Conservation (phyloP, 2,113 vertebrate species). For the Actenoides hombroni region DNA sequence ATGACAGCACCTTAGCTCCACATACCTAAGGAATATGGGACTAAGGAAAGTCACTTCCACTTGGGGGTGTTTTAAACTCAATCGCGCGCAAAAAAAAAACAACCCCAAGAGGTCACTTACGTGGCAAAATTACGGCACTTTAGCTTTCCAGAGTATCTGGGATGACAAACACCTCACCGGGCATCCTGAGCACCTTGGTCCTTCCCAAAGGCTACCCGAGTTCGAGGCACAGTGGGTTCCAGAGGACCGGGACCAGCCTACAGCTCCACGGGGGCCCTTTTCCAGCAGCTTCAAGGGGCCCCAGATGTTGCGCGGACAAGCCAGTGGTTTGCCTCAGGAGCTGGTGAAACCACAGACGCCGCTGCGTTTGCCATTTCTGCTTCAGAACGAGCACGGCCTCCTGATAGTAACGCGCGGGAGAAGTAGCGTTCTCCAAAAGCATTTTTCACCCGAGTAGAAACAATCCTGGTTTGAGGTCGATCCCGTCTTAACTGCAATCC, state of each 20-base stretch:
- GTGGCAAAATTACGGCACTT: neutral
- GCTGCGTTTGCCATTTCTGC: neutral
- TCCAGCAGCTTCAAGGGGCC: neutral
- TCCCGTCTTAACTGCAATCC: neutral
- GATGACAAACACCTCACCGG: neutral
- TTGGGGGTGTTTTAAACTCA: neutral
- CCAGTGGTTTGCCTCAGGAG: rapidly evolving
- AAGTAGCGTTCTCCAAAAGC: neutral
- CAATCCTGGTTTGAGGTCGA: neutral
- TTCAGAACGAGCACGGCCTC: neutral
- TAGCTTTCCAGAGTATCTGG: neutral
- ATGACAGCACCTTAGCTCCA: neutral
- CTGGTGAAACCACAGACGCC: neutral
- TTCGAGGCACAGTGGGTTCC: neutral
- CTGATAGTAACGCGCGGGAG: neutral
- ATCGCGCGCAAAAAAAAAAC: rapidly evolving
- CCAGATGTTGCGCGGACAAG: rapidly evolving
- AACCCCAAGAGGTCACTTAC: neutral
- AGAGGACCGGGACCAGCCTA: neutral
- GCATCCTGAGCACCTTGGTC: neutral
- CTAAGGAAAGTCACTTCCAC: neutral
- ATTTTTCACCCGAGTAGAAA: neutral
- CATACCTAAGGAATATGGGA: neutral
- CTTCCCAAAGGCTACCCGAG: rapidly evolving
- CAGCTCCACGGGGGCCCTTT: neutral